phyloP scores from a whole-genome alignment of 2,888 invertebrate genomes.

The Eupithecia abbreviata region DNA sequence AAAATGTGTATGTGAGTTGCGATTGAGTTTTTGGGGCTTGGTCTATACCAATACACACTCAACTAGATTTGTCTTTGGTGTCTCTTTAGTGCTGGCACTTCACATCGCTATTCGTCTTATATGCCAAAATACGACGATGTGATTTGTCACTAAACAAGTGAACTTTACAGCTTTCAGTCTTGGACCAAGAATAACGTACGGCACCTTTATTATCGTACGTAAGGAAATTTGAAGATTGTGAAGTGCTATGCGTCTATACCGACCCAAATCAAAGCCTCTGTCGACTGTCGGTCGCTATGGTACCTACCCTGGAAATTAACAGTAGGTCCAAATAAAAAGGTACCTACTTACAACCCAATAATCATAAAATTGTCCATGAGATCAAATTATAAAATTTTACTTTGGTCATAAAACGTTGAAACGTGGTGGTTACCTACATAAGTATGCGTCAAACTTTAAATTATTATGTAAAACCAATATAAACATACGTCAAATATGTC shows the following conservation, averaged over 20 bases:
- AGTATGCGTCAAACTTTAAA: not conserved
- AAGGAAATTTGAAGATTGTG: not conserved
- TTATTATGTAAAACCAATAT: not conserved
- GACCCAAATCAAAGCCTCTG: slow-evolving; percentile 45
- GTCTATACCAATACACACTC: not conserved
- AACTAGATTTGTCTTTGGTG: not conserved
- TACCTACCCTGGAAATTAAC: not conserved
- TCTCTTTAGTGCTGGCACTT: too few species aligned
- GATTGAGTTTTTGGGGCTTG: too few species aligned
- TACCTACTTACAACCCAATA: not conserved
- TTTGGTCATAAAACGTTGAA: slow-evolving; percentile 6
- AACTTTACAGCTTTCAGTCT: not conserved
- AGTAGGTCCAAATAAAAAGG: not conserved
- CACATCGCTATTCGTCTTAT: too few species aligned
- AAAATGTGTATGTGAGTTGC: too few species aligned
- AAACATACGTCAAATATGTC: not conserved
- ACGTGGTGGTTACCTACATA: not conserved
- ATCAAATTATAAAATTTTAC: slow-evolving; percentile 12
- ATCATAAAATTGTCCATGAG: slow-evolving; percentile 1
- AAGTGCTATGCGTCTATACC: not conserved
- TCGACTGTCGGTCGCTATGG: slow-evolving; percentile 6
- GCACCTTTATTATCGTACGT: not conserved
- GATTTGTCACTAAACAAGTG: too few species aligned
- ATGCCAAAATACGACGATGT: too few species aligned
- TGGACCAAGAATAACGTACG: not conserved